Evolutionary conservation across 2,888 invertebrate genomes (phyloP).

Genomic region (Cistogaster globosa): DNA sequence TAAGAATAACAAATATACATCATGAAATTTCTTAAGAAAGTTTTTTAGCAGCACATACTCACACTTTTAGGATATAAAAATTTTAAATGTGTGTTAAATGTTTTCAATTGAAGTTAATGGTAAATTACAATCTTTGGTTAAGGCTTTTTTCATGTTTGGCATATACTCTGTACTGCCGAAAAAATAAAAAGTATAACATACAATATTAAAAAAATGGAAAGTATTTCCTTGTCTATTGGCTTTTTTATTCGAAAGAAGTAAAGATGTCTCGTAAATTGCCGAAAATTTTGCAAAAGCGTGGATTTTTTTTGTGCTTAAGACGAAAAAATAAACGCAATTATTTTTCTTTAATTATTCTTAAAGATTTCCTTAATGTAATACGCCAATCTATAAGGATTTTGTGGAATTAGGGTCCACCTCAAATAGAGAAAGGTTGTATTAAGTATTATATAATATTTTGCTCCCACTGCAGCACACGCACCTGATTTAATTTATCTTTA

Average conservation of each 20-base stretch:
- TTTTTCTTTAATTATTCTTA: too few relatives aligned
- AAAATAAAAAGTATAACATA: not conserved
- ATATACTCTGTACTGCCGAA: constrained; percentile 40
- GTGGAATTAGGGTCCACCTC: too few relatives aligned
- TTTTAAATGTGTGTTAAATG: constrained; percentile 14
- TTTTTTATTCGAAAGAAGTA: constrained; percentile 32
- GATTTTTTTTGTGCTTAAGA: not conserved
- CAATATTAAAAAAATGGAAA: constrained; percentile 30
- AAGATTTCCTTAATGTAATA: too few relatives aligned
- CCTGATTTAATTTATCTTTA: not conserved
- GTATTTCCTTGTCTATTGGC: not conserved
- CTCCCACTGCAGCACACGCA: not conserved
- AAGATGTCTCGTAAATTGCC: constrained; percentile 37
- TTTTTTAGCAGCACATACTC: constrained; percentile 3
- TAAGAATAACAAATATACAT: constrained; percentile 38
- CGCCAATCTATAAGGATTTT: too few relatives aligned
- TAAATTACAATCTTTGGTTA: constrained; percentile 48
- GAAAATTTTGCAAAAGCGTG: not conserved
- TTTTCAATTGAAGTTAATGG: constrained; percentile 55
- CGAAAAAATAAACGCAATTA: not conserved
- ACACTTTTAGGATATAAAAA: constrained; percentile 20
- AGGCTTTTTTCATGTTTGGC: constrained; percentile 2
- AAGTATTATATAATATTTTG: not conserved
- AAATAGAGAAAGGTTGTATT: too few relatives aligned
- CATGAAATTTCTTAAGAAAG: constrained; percentile 29